Conservation (phyloP, 2,113 vertebrate genomes). For the Anoura caudifer region DNA sequence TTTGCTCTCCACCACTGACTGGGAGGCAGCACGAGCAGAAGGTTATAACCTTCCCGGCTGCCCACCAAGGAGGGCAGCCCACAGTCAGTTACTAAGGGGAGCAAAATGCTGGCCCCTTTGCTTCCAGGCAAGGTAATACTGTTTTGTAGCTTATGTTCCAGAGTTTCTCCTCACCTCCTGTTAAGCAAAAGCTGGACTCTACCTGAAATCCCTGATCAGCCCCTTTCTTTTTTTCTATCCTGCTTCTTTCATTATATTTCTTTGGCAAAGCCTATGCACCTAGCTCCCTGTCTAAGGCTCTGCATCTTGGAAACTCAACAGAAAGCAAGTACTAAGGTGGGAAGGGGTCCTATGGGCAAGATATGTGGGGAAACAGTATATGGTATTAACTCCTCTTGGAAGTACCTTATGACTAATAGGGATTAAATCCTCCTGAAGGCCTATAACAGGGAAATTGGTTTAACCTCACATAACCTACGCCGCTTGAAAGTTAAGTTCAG, state of each 20-base stretch:
- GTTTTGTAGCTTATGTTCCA: neutral
- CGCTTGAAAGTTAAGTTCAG: neutral
- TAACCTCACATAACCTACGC: neutral
- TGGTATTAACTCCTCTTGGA: neutral
- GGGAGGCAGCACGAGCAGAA: neutral
- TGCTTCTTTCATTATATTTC: neutral
- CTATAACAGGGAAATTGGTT: neutral
- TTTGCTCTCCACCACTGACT: too few relatives aligned
- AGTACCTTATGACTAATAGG: neutral
- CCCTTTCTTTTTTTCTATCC: neutral
- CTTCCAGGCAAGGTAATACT: neutral
- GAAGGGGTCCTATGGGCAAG: neutral
- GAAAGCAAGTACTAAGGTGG: neutral
- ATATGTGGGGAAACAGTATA: neutral
- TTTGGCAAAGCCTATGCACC: neutral
- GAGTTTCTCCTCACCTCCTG: neutral
- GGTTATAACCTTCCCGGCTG: neutral
- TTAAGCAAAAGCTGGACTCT: neutral
- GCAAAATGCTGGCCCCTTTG: neutral
- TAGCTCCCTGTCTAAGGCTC: neutral
- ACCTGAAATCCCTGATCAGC: neutral
- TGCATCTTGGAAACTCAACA: neutral
- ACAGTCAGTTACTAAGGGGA: neutral
- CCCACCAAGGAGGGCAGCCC: neutral
- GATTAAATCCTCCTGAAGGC: neutral